Percentiles rank a stretch among this genome's conserved stretches.
Conservation (phyloP, 2,888 invertebrate species). For the Parnassius mnemosyne region DNA sequence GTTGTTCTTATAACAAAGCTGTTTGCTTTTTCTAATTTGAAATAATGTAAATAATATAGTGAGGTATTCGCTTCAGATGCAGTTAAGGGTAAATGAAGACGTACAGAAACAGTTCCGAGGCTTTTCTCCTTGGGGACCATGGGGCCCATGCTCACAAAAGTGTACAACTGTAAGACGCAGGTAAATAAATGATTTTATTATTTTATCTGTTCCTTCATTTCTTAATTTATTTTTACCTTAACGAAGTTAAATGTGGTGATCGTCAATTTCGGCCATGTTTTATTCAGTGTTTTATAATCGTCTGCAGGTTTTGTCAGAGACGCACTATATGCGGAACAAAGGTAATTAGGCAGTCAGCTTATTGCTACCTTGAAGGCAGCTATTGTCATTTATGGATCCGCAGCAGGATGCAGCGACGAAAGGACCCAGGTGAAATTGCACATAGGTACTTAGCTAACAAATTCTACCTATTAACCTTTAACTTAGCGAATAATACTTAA, state of each 20-base stretch:
- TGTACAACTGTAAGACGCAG: slow-evolving; percentile 90
- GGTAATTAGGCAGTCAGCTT: slow-evolving; percentile 90
- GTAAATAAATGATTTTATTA: slow-evolving; percentile 54
- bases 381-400: slow-evolving; percentile 88
- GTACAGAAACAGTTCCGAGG: slow-evolving; percentile 71
- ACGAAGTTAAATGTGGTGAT: background rate
- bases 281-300: background rate
- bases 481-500: background rate
- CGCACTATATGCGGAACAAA: slow-evolving; percentile 87
- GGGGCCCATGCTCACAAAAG: slow-evolving; percentile 89
- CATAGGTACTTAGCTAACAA: slow-evolving; percentile 72
- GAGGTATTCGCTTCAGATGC: slow-evolving; percentile 16
- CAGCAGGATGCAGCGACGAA: slow-evolving; percentile 64
- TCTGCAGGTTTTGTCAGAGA: slow-evolving; percentile 85
- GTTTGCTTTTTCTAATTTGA: background rate
- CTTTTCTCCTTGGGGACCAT: slow-evolving; percentile 90
- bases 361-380: slow-evolving; percentile 91
- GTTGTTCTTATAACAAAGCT: background rate
- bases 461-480: slow-evolving; percentile 36
- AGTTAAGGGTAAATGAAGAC: slow-evolving; percentile 41
- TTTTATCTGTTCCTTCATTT: background rate
- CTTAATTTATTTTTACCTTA: background rate
- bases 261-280: background rate
- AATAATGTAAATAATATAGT: background rate
- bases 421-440: slow-evolving; percentile 74